phyloP scores from a whole-genome alignment of 2,113 vertebrate species.

The Xenotilapia flavipinnis region DNA sequence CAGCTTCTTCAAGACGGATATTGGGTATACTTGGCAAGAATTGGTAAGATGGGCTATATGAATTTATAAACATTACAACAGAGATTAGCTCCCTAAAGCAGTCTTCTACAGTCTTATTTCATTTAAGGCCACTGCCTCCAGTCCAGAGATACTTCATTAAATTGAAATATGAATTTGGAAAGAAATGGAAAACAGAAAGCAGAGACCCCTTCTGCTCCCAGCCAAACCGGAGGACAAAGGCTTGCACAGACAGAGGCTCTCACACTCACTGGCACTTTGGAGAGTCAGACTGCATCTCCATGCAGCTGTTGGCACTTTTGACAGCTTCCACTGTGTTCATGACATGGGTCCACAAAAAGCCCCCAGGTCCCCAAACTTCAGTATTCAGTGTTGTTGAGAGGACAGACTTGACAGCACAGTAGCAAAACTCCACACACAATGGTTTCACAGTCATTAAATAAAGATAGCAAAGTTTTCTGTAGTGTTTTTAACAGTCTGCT shows the following conservation, averaged over 20 bases:
- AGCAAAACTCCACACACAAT: not conserved
- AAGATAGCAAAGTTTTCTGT: not conserved
- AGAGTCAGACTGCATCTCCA: constrained; percentile 16
- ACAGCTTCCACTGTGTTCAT: constrained; percentile 46
- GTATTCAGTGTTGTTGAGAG: constrained; percentile 16
- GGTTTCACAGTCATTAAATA: constrained; percentile 16
- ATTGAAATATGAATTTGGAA: not conserved
- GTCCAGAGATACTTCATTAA: not conserved
- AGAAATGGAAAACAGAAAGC: not conserved
- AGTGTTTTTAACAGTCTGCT: not conserved
- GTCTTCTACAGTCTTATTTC: not conserved
- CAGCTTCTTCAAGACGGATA: not conserved
- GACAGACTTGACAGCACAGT: constrained; percentile 18
- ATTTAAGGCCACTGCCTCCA: not conserved
- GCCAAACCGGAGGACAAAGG: not conserved
- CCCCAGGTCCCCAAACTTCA: constrained; percentile 20
- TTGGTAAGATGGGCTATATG: not conserved
- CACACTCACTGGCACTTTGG: not conserved
- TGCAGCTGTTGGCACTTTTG: constrained; percentile 45
- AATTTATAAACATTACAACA: not conserved
- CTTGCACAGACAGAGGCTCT: not conserved
- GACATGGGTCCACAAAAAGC: constrained; percentile 32
- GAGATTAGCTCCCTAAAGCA: not conserved
- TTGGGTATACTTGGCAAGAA: not conserved
- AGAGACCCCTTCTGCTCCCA: not conserved